These are phyloP conservation scores for Leptinotarsa tumamoca DNA, from an alignment of 2,888 invertebrate species.

Conservation along the genomic window DNA sequence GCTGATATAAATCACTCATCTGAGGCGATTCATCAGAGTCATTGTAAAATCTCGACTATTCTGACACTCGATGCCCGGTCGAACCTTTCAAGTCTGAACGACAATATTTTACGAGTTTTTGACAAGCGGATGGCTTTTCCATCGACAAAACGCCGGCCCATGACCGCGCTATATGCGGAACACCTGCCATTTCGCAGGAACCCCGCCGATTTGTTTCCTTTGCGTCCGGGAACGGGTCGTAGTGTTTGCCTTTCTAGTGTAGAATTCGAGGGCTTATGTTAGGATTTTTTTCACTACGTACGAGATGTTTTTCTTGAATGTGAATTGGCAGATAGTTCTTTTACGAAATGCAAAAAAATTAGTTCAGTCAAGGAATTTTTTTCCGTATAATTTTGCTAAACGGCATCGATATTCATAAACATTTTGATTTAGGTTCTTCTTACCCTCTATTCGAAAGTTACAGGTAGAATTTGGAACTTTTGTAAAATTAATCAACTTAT, in stretches of 20 bases:
- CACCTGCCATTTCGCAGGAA: slow-evolving; percentile 27
- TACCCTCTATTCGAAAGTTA: not conserved
- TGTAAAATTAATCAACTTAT: too few relatives aligned
- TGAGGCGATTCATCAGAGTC: slow-evolving; percentile 68
- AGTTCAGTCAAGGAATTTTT: too few relatives aligned
- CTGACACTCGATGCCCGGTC: slow-evolving; percentile 50
- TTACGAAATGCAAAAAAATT: not conserved
- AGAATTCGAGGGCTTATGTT: not conserved
- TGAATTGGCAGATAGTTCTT: too few relatives aligned
- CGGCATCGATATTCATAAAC: too few relatives aligned
- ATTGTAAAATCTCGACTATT: slow-evolving; percentile 56
- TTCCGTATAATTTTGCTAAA: too few relatives aligned
- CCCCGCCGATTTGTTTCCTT: slow-evolving; percentile 1
- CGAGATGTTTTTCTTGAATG: not conserved
- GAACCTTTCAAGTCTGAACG: slow-evolving; percentile 67
- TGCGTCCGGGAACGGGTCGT: not conserved
- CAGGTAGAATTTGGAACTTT: too few relatives aligned
- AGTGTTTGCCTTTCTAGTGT: not conserved
- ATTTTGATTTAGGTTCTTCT: too few relatives aligned
- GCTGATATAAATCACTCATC: slow-evolving; percentile 68
- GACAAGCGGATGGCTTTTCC: slow-evolving; percentile 75
- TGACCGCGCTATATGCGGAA: slow-evolving; percentile 15
- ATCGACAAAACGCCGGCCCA: slow-evolving; percentile 54
- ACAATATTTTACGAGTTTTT: slow-evolving; percentile 79
- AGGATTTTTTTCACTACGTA: not conserved